Base-by-base conservation (phyloP, 2,888 invertebrate species). In the Caenorhabditis imperialis region DNA sequence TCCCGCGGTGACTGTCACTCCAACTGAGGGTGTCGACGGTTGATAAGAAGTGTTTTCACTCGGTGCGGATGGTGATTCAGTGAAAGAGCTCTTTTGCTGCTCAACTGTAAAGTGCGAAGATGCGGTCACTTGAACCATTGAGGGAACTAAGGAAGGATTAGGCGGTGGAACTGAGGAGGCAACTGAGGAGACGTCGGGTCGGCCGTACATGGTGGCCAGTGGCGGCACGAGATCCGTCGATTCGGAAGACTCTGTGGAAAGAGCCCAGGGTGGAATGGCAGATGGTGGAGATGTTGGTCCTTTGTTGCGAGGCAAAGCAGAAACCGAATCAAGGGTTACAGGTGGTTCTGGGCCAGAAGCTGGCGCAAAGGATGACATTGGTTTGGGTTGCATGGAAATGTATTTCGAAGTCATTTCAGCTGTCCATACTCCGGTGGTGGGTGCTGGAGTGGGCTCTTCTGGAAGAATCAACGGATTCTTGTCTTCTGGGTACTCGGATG, bases 121-220 rank as follows among this genome's bases (percentile, higher is more conserved):
- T 60, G 53, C 37, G 51, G 60, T 40, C 47, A 69, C 60, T 47
- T 53, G 42, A 20, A 54, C n/a, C 33, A 33, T 42, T 51, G 40
- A 53, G 20, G 14, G 40, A 69, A 69, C 60, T 51, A 57, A 67
- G 53, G 69, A 54, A 33, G 69, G 57, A 45, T 69, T 69, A 69
- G 69, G 20, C 35, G 58, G 45, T 47, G 37, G 42, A 35, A 35
- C 20, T 51, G 51, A 22, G 33, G 67, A 67, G 27, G 67, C 25
- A 67, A 58, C 67, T 50, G 51, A 53, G 22, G 47, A 27, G 18
- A 8, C 1, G 4, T 63, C 54, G 38, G 62, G 51, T 50, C 51
- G 38, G 22, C 55, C 48, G 37, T 57, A 37, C 42, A 16, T 40
- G 0, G 48, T 47, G 45, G 45, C 45, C 16, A 47, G 30, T 25